Base-by-base conservation (phyloP, 2,797 vertebrate genomes). In the Spondyliosoma cantharus region DNA sequence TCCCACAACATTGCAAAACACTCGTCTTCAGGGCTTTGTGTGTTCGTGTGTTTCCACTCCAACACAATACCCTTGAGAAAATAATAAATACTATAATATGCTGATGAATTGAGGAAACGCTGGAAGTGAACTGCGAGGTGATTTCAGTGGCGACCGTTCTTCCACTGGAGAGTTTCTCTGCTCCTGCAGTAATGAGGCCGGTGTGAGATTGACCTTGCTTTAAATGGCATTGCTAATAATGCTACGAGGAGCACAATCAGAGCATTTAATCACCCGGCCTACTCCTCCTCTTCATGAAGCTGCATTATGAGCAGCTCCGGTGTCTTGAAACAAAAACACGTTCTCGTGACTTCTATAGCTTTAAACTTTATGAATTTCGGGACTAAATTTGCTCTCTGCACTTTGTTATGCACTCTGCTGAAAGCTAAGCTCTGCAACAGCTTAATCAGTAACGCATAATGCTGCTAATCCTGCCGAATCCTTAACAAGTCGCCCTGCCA, bases 201-300 rank as follows among this genome's bases (percentile, higher is more conserved):
- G 70, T 88, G 82, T 82, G 85, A 87, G 77, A 90, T 52, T 93
- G 93, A 94, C 93, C 93, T 93, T 93, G 91, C 82, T 85, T 85
- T 82, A 90, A 92, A 91, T 89, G 86, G 82, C 86, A 89, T 81
- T 74, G 88, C 89, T 93, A 89, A 92, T 90, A 92, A 90, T 68
- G 84, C 86, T 84, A 90, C 85, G 83, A 91, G 74, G 73, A 83
- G 54, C 84, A 74, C 82, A 85, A 79, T 83, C 72, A 68, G 65
- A 65, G 80, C 81, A 48, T 90, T 91, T 90, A 91, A 92, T 94
- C 91, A 90, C 76, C 64, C 1, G 57, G 69, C 76, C 86, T 86
- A 90, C 80, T 80, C 82, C 64, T 84, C 32, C 70, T 80, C 69
- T 85, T 48, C 81, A 66, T 76, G 59, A 52, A 2, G 58, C 75